A percentile compares a stretch with the other conserved stretches of the same genome.
Conservation (phyloP, 2,888 invertebrate species). For the Meghimatium bilineatum region DNA sequence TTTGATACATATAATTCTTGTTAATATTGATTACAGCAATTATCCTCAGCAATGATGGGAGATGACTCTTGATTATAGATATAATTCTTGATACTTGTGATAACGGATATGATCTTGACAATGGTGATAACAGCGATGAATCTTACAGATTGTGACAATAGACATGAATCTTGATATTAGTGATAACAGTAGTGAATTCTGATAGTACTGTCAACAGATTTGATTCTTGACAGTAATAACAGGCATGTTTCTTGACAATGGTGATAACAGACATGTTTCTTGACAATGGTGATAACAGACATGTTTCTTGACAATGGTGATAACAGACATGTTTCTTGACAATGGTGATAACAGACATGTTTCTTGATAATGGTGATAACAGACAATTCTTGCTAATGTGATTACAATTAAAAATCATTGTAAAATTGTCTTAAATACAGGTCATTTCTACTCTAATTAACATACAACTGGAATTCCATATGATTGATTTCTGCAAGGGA, state of each 20-base stretch:
- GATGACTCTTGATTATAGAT: background rate
- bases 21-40: background rate
- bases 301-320: background rate
- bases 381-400: background rate
- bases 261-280: background rate
- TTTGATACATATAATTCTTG: background rate
- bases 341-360: background rate
- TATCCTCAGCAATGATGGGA: background rate
- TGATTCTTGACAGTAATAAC: background rate
- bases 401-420: background rate
- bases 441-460: background rate
- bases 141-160: too few species aligned
- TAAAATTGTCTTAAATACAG: background rate
- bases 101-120: too few species aligned
- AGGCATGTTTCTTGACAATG: background rate
- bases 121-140: too few species aligned
- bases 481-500: background rate
- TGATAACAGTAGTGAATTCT: too few species aligned
- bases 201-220: too few species aligned
- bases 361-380: background rate
- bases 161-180: too few species aligned
- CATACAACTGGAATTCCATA: conserved; percentile 1
- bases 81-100: too few species aligned
- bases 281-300: background rate
- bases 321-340: background rate